Evolutionary conservation across 2,888 invertebrate species (phyloP), one percentile per base, ranked within the genome.

Genomic region (Drosophila flavopinicola): DNA sequence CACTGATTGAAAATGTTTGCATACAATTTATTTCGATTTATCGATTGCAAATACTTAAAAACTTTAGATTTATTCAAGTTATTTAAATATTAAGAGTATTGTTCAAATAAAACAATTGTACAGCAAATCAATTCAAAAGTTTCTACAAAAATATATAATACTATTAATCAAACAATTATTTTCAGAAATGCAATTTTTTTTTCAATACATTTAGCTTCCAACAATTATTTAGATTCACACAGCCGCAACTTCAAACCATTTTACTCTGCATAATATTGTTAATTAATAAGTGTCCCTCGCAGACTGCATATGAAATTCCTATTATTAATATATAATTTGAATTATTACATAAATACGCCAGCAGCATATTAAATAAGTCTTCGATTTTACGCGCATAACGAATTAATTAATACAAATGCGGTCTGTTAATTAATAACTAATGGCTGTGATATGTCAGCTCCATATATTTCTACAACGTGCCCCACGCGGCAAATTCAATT

Each of bases 341-440:
- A 49, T 54, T 65, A 56, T 37, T 45, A 10, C 32, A 58, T 48
- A 54, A 37, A 20, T 38, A 32, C 29, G 41, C 23, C 10, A n/a
- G 29, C 47, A 20, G 49, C 41, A 66, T 58, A 75, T 64, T 60
- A 49, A 67, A 68, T 45, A 52, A 11, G 27, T 9, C 17, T 30
- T 45, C 29, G 24, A 44, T 69, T 37, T 39, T 35, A 24, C 44
- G 38, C 25, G 29, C 39, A 32, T 41, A 25, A 17, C 24, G 35
- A 72, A 75, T 58, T 71, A 80, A 78, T 74, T 74, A 54, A 68
- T 65, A 66, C 60, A 49, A 74, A 76, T 66, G 70, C 52, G 78
- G 54, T 44, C 39, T 63, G 66, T 76, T 74, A 78, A 79, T 79
- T 78, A 83, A 79, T 76, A 83, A 71, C 61, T 65, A 78, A 71